Percentiles rank a stretch among this genome's conserved stretches.
Evolutionary conservation across 2,113 vertebrate species (phyloP).

Genomic region (Toxotes jaculatrix): DNA sequence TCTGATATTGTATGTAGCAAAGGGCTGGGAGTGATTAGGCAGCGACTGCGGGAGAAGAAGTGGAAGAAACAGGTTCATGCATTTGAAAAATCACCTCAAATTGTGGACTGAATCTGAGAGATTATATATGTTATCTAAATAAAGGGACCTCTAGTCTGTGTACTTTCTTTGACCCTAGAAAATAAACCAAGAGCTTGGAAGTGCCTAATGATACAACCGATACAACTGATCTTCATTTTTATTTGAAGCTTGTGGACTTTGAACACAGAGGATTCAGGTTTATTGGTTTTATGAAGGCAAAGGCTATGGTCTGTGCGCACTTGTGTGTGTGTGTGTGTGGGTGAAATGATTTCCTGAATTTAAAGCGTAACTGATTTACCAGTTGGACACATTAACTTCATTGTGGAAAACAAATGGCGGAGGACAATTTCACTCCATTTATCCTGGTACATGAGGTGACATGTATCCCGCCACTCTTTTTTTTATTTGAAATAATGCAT

Average conservation of each 20-base stretch:
- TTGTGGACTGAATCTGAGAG: slow-evolving; percentile 76
- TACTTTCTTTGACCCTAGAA: slow-evolving; percentile 90
- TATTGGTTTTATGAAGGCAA: neutral
- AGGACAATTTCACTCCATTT: neutral
- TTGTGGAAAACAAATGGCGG: neutral
- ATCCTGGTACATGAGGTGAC: neutral
- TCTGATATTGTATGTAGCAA: slow-evolving; percentile 80
- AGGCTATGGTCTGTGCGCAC: neutral
- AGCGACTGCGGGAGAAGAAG: slow-evolving; percentile 63
- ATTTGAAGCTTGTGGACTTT: neutral
- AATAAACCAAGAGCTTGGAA: slow-evolving; percentile 95
- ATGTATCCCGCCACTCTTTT: too few species aligned
- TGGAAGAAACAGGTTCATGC: slow-evolving; percentile 78
- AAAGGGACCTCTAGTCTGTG: slow-evolving; percentile 91
- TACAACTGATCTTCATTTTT: slow-evolving; percentile 51
- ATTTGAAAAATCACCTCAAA: slow-evolving; percentile 72
- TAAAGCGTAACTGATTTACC: neutral
- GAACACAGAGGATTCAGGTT: neutral
- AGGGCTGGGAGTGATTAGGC: slow-evolving; percentile 77
- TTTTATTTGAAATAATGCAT: neutral
- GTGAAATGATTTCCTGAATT: slow-evolving; percentile 57
- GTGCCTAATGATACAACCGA: slow-evolving; percentile 88
- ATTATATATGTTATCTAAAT: slow-evolving; percentile 88
- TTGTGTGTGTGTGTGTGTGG: neutral
- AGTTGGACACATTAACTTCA: neutral